These are phyloP conservation scores for Hippopotamus amphibius DNA, from an alignment of 2,113 vertebrate genomes.

Conservation along the genomic window DNA sequence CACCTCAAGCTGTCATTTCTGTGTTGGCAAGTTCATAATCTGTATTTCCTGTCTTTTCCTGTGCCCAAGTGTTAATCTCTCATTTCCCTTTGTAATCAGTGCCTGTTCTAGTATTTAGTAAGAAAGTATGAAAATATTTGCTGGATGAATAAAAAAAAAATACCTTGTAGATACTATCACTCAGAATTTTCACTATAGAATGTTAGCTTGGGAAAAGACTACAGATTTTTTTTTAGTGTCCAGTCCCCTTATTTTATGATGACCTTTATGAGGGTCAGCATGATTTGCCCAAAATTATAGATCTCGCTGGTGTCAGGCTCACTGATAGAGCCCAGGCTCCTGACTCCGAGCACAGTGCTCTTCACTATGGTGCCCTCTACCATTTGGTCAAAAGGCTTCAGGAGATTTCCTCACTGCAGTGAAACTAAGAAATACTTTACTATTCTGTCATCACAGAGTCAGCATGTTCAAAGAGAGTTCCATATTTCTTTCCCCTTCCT, in stretches of 20 bases:
- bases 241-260: background rate
- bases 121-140: background rate
- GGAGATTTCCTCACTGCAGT: background rate
- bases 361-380: background rate
- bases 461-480: background rate
- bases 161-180: background rate
- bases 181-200: constrained; percentile 11
- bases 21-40: background rate
- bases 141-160: constrained; percentile 2
- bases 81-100: background rate
- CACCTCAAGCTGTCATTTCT: constrained; percentile 8
- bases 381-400: background rate
- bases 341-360: background rate
- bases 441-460: background rate
- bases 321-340: background rate
- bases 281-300: background rate
- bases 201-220: constrained; percentile 7
- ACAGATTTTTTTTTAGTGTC: background rate
- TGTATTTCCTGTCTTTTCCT: constrained; percentile 3
- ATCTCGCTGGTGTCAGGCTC: background rate
- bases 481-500: background rate
- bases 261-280: background rate
- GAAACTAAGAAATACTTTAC: background rate
- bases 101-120: constrained; percentile 14
- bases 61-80: background rate